These are phyloP conservation scores for Eristalis intricaria DNA, from an alignment of 2,888 invertebrate species.

Conservation along the genomic window DNA sequence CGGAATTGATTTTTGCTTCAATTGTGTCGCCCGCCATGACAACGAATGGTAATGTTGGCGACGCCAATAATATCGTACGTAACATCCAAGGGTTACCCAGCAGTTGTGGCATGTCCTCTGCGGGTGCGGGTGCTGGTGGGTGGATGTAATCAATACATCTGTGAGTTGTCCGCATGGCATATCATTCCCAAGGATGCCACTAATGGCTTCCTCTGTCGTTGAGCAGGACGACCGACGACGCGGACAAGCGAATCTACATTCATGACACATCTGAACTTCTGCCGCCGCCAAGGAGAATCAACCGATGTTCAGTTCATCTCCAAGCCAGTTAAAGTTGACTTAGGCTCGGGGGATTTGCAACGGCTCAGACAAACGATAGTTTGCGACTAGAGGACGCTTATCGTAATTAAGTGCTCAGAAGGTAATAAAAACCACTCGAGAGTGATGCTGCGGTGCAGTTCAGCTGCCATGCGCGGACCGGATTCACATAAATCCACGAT, in stretches of 20 bases:
- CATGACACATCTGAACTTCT: not conserved
- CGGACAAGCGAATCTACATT: not conserved
- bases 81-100: constrained; percentile 28
- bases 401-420: constrained; percentile 28
- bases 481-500: constrained; percentile 9
- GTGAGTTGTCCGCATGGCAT: constrained; percentile 13
- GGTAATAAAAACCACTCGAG: constrained; percentile 49
- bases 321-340: constrained; percentile 13
- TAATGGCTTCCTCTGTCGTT: not conserved
- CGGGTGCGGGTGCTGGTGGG: constrained; percentile 21
- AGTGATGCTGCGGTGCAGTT: not conserved
- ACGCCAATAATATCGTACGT: constrained; percentile 51
- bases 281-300: constrained; percentile 23
- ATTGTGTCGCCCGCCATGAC: constrained; percentile 33
- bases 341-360: constrained; percentile 5
- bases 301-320: constrained; percentile 7
- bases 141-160: not conserved
- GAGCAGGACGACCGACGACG: not conserved
- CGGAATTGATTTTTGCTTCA: constrained; percentile 56
- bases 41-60: constrained; percentile 47
- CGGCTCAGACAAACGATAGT: not conserved
- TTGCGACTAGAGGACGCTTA: not conserved
- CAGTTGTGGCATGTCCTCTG: constrained; percentile 20
- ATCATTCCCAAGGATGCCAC: not conserved
- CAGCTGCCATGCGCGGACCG: not conserved